Evolutionary conservation across 2,797 vertebrate species (phyloP), one percentile per base, ranked within the genome.

Genomic region (Prunella strophiata): DNA sequence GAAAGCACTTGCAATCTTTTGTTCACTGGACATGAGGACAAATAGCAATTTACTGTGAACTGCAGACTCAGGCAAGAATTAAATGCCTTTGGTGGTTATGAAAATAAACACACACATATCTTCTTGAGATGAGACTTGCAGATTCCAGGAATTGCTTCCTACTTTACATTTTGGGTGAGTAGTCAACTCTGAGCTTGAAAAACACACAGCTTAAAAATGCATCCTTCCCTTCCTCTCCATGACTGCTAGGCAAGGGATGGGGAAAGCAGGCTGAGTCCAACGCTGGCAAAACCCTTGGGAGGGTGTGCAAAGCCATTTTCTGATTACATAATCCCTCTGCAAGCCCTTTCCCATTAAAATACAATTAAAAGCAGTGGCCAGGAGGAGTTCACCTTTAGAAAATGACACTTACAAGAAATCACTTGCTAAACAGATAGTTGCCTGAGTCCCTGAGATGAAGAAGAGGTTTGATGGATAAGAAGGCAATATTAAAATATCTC

Each of bases 391-490:
- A 95, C 94, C 82, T 96, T 95, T 96, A 92, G 91, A 96, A 96
- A 95, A 95, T 83, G 91, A 89, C 89, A 89, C 89, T 86, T 91
- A 91, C 29, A 95, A 93, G 90, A 97, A 96, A 94, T 96, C 81
- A 94, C 91, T 96, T 96, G 92, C 72, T 59, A 93, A 87, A 81
- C 78, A 90, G 88, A 94, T 72, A 94, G 81, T 91, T 94, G 71
- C 87, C 82, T 58, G 79, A 81, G 80, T 81, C 85, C 63, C 68
- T 67, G 93, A 95, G 93, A 95, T 88, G 94, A 95, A 87, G 76
- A 94, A 92, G 81, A 91, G 81, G 85, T 90, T 93, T 97, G 97
- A 97, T 97, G 81, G 96, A 97, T 97, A 96, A 93, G 93, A 97
- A 97, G 82, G 91, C 78, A 94, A 80, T 97, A 97, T 96, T 97